A percentile compares a stretch with the other conserved stretches of the same genome.
Evolutionary conservation across 2,888 invertebrate species (phyloP).

Genomic region (Chalcis sispes): DNA sequence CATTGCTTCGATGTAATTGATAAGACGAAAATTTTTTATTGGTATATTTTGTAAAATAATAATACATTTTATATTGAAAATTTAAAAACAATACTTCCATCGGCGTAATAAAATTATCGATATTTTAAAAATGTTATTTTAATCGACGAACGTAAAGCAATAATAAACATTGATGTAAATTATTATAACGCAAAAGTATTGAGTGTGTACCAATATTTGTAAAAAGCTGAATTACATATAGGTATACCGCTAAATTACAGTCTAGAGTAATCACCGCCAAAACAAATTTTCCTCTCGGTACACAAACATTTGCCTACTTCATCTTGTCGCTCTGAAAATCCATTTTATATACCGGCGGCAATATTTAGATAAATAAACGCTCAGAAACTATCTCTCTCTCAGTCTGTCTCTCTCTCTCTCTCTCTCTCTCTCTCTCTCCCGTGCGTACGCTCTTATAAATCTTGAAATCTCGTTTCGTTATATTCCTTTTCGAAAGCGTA

Average conservation of each 20-base stretch:
- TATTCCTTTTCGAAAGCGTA: conserved; percentile 8
- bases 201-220: background rate
- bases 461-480: conserved; percentile 30
- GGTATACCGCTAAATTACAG: too few relatives aligned
- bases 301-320: background rate
- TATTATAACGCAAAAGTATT: too few relatives aligned
- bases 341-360: conserved; percentile 27
- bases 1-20: too few relatives aligned
- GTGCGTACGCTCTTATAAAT: too few relatives aligned
- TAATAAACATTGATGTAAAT: background rate
- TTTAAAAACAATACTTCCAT: background rate
- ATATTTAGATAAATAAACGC: conserved; percentile 19
- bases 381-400: too few relatives aligned
- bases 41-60: too few relatives aligned
- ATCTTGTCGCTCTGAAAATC: conserved; percentile 5
- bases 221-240: too few relatives aligned
- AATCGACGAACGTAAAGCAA: background rate
- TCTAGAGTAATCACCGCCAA: too few relatives aligned
- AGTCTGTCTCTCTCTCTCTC: conserved; percentile 6
- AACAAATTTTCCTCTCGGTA: background rate
- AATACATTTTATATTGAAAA: background rate
- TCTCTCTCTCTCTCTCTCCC: background rate
- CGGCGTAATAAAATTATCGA: too few relatives aligned
- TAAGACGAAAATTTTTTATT: too few relatives aligned
- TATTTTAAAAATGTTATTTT: too few relatives aligned